These are phyloP conservation scores for Eupleurogrammus muticus DNA, from an alignment of 2,797 vertebrate genomes.

Conservation along the genomic window DNA sequence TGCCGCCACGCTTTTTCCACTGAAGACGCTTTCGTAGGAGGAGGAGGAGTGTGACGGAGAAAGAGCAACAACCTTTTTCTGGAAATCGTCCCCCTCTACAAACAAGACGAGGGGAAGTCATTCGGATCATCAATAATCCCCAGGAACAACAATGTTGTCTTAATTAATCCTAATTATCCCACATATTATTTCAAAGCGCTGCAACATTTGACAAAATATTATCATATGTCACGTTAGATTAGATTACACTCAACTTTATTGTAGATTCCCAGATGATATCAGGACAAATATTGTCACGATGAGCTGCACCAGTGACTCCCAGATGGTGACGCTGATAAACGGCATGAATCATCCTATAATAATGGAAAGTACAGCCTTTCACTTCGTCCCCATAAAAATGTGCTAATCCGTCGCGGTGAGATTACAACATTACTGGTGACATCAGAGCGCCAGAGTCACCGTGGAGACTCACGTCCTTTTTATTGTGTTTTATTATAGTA, in stretches of 20 bases:
- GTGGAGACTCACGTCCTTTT: too few relatives aligned
- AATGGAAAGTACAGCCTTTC: conserved; percentile 15
- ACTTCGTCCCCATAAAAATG: background rate
- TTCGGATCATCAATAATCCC: too few relatives aligned
- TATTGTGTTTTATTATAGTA: too few relatives aligned
- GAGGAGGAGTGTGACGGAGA: too few relatives aligned
- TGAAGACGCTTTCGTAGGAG: too few relatives aligned
- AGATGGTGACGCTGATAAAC: conserved; percentile 4
- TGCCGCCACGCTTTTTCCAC: too few relatives aligned
- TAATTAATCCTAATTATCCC: too few relatives aligned
- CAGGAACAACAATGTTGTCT: too few relatives aligned
- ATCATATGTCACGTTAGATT: background rate
- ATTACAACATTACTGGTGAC: background rate
- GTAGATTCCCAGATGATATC: background rate
- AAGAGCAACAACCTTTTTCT: too few relatives aligned
- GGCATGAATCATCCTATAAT: conserved; percentile 6
- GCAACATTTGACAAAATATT: background rate
- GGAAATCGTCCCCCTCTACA: too few relatives aligned
- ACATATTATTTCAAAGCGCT: too few relatives aligned
- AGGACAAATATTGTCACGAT: background rate
- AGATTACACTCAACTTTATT: background rate
- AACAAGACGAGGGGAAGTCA: too few relatives aligned
- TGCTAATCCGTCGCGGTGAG: background rate
- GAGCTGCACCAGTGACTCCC: conserved; percentile 11
- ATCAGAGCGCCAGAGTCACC: background rate